phyloP scores from a whole-genome alignment of 2,113 vertebrate genomes.

The Lethenteron reissneri region DNA sequence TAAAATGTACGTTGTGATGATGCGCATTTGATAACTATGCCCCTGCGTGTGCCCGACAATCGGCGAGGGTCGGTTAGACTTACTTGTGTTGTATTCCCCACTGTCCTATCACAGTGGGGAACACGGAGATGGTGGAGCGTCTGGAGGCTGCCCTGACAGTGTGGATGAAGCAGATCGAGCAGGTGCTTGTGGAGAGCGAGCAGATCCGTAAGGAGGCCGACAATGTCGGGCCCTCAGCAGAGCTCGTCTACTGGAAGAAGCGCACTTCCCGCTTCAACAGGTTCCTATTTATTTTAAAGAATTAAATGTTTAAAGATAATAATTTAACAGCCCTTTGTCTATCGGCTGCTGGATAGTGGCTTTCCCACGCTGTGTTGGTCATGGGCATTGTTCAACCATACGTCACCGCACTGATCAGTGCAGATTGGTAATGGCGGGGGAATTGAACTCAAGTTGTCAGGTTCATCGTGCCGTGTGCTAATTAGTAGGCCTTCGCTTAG shows the following conservation, averaged over 20 bases:
- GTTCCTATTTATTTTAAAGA: constrained; percentile 15
- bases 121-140: constrained; percentile 27
- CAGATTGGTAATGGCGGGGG: too few species aligned
- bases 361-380: too few species aligned
- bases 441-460: too few species aligned
- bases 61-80: background rate
- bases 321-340: too few species aligned
- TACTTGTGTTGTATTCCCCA: constrained; percentile 4
- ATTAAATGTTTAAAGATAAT: background rate
- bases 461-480: too few species aligned
- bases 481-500: too few species aligned
- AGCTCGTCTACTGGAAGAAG: constrained; percentile 42
- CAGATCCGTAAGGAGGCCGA: constrained; percentile 44
- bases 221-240: constrained; percentile 33
- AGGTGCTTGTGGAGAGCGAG: constrained; percentile 33
- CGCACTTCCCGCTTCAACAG: constrained; percentile 39
- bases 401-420: too few species aligned
- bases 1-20: too few species aligned
- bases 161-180: constrained; percentile 40
- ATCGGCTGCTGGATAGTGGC: too few species aligned
- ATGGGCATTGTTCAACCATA: too few species aligned
- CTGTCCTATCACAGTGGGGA: constrained; percentile 21
- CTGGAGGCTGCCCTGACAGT: constrained; percentile 25
- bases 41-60: background rate
- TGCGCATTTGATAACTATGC: background rate